Conservation (phyloP, 2,113 vertebrate genomes). For the Trogon melanurus region DNA sequence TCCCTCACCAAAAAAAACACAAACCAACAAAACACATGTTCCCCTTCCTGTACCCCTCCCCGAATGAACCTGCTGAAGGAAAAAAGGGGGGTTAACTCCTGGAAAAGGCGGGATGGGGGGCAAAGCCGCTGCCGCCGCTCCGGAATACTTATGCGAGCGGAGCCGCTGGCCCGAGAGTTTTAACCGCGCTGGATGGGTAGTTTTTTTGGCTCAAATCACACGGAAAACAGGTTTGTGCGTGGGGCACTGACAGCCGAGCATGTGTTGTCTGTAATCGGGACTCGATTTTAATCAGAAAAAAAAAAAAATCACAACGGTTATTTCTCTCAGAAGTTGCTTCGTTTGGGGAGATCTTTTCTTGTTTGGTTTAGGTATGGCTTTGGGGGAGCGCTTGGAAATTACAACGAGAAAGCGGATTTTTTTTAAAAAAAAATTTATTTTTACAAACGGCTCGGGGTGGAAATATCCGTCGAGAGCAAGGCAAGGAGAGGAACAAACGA, state of each 20-base stretch:
- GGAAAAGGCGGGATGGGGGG: not conserved
- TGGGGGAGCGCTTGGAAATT: not conserved
- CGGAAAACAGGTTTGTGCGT: not conserved
- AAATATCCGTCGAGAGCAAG: not conserved
- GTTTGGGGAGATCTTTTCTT: not conserved
- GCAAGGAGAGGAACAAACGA: not conserved
- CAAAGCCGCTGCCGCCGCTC: not conserved
- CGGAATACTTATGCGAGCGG: not conserved
- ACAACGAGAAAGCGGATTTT: not conserved
- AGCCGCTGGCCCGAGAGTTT: not conserved
- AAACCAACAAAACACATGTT: too few species aligned
- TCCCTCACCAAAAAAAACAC: not conserved
- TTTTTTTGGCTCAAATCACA: not conserved
- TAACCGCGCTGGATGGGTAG: not conserved
- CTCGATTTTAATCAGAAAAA: not conserved
- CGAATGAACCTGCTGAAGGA: not conserved
- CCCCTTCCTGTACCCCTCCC: not conserved
- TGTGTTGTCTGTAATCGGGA: not conserved
- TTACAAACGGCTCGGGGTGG: not conserved
- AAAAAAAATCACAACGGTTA: not conserved
- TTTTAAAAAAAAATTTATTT: not conserved
- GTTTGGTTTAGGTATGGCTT: not conserved
- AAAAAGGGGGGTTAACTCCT: not conserved
- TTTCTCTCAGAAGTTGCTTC: not conserved
- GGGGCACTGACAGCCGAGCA: accelerated